These are phyloP conservation scores for Acanthosepion lycidas DNA, from an alignment of 2,888 invertebrate species.

Conservation along the genomic window DNA sequence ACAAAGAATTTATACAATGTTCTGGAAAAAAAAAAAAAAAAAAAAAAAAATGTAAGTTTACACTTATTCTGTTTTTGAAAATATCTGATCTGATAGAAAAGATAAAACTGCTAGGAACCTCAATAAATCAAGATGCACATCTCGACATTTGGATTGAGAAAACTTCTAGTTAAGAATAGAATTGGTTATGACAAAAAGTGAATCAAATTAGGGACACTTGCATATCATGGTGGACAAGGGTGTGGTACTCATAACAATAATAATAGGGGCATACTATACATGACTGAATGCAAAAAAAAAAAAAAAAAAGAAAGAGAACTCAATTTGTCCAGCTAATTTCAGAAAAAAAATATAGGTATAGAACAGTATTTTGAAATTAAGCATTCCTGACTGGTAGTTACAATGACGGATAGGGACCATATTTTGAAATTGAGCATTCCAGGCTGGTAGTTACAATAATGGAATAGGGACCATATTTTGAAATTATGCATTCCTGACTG, in stretches of 20 bases:
- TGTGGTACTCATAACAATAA: neutral
- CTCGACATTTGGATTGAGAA: neutral
- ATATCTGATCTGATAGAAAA: neutral
- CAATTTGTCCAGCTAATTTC: neutral
- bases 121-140: neutral
- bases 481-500: neutral
- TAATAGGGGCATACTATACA: neutral
- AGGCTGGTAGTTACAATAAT: neutral
- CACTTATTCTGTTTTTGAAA: neutral
- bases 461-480: neutral
- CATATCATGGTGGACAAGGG: neutral
- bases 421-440: neutral
- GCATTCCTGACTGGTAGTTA: neutral
- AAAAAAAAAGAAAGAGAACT: neutral
- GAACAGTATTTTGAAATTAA: neutral
- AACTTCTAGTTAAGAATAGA: neutral
- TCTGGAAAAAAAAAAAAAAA: neutral
- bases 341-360: neutral
- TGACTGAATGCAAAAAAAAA: neutral
- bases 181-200: neutral
- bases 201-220: neutral
- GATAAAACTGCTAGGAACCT: too few relatives aligned
- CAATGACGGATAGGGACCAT: neutral
- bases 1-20: neutral
- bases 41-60: neutral